These are phyloP conservation scores for Solenopsis fugax DNA, from an alignment of 1,140 invertebrate species.

Conservation along the genomic window DNA sequence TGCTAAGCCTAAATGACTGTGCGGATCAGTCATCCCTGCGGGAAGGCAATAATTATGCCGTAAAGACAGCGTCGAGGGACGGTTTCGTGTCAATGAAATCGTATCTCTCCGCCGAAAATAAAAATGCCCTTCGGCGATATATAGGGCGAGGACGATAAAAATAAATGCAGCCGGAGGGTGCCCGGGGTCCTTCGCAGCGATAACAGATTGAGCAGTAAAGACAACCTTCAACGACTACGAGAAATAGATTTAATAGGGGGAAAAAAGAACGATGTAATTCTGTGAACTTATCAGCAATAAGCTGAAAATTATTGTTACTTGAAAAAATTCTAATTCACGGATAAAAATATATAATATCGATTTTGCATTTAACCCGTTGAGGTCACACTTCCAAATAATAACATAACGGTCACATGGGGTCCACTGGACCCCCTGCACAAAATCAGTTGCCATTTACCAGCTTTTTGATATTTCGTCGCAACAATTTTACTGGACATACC, in stretches of 20 bases:
- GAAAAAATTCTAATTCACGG: background rate
- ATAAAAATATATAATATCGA: background rate
- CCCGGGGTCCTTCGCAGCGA: conserved; percentile 57
- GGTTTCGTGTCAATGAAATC: conserved; percentile 67
- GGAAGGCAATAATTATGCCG: conserved; percentile 64
- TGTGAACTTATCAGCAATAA: background rate
- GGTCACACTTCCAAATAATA: too few species aligned
- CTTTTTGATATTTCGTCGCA: too few species aligned
- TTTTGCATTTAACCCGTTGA: too few species aligned
- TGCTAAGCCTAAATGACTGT: background rate
- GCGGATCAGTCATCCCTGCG: conserved; percentile 3
- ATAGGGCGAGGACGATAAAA: conserved; percentile 70
- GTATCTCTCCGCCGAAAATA: conserved; percentile 69
- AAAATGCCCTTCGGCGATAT: conserved; percentile 62
- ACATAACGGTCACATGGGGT: too few species aligned
- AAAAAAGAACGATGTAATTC: background rate
- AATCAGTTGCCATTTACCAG: too few species aligned
- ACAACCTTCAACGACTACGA: background rate
- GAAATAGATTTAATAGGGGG: conserved; percentile 32
- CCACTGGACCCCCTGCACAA: too few species aligned
- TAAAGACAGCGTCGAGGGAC: conserved; percentile 53
- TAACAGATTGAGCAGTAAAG: conserved; percentile 64
- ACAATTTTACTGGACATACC: too few species aligned
- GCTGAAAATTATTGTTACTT: background rate
- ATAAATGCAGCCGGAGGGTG: conserved; percentile 67